These are phyloP conservation scores for Monochamus saltuarius DNA, from an alignment of 1,140 invertebrate genomes.

Conservation along the genomic window DNA sequence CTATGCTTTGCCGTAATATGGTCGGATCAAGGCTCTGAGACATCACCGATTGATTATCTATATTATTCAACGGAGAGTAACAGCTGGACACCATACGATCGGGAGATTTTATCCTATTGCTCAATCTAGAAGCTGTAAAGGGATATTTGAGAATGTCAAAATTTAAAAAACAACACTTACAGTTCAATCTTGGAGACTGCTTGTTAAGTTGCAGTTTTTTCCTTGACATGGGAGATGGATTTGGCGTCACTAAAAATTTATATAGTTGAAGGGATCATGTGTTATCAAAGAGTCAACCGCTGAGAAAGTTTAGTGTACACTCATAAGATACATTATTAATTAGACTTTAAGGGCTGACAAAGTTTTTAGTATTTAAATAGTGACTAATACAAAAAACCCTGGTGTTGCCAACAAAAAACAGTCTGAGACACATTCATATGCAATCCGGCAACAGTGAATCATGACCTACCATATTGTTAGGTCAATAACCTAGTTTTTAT, in stretches of 20 bases:
- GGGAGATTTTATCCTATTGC: conserved; percentile 62
- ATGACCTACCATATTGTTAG: too few species aligned
- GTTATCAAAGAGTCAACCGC: not conserved
- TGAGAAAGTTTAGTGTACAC: too few species aligned
- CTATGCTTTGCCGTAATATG: conserved; percentile 40
- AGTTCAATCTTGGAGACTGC: conserved; percentile 63
- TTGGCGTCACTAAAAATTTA: conserved; percentile 34
- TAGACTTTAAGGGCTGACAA: too few species aligned
- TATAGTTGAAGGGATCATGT: not conserved
- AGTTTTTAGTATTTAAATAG: too few species aligned
- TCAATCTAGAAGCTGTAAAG: conserved; percentile 53
- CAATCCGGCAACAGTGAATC: too few species aligned
- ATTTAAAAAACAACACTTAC: conserved; percentile 52
- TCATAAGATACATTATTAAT: too few species aligned
- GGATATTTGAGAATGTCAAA: conserved; percentile 15
- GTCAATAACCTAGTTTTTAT: too few species aligned
- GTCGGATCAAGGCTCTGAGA: conserved; percentile 63
- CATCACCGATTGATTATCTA: conserved; percentile 56
- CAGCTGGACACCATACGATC: conserved; percentile 71
- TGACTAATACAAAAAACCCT: too few species aligned
- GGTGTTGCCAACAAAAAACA: too few species aligned
- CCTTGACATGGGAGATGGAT: conserved; percentile 41
- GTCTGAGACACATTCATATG: too few species aligned
- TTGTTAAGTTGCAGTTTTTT: conserved; percentile 43
- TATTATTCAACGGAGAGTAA: conserved; percentile 54